phyloP scores from a whole-genome alignment of 2,888 invertebrate species.

The Zonitis immaculata region DNA sequence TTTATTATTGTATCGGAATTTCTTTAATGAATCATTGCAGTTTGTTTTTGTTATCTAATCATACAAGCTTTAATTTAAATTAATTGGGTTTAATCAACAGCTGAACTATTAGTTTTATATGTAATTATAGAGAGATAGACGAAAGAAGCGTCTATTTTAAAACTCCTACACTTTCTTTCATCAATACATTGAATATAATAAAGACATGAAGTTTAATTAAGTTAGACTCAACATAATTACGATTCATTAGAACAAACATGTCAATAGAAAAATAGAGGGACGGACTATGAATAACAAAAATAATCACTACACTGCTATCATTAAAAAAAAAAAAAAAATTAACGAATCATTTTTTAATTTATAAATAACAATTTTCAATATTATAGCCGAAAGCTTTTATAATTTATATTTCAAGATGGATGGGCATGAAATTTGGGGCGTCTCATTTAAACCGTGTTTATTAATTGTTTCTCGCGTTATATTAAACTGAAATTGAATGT shows the following conservation, averaged over 20 bases:
- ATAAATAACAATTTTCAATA: background rate
- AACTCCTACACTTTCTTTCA: conserved; percentile 13
- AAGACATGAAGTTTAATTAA: conserved; percentile 17
- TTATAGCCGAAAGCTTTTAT: background rate
- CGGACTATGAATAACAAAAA: background rate
- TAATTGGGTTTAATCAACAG: background rate
- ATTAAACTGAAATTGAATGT: conserved; percentile 1
- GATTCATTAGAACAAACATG: conserved; percentile 15
- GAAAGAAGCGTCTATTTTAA: conserved; percentile 2
- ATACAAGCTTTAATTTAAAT: background rate
- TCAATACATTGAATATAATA: conserved; percentile 10
- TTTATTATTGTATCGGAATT: background rate
- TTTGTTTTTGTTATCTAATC: background rate
- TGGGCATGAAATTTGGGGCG: conserved; percentile 5
- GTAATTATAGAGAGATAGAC: too few relatives aligned
- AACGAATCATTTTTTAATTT: background rate
- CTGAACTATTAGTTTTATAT: background rate
- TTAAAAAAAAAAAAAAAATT: background rate
- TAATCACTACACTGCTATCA: background rate
- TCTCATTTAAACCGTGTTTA: conserved; percentile 1
- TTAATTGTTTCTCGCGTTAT: conserved; percentile 7
- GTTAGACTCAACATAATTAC: conserved; percentile 16
- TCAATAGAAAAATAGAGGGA: conserved; percentile 7
- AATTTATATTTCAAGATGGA: background rate
- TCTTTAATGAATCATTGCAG: background rate